Evolutionary conservation across 23 tunicate species (phyloP).

Genomic region (Oikopleura albicans): DNA sequence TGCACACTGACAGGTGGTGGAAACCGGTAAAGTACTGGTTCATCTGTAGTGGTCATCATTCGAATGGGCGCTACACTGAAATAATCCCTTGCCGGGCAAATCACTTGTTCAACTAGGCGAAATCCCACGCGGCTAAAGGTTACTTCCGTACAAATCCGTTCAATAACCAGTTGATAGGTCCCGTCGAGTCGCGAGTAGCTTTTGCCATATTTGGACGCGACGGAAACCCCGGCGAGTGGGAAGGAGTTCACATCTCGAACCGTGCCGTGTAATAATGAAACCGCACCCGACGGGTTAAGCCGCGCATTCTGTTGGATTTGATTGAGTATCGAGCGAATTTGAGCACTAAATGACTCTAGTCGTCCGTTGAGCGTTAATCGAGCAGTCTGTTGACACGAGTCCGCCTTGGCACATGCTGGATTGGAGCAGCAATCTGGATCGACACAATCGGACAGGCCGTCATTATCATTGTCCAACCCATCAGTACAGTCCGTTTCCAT

Average conservation of each 20-base stretch:
- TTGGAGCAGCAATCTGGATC: slow-evolving; percentile 12
- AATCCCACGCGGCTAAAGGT: neutral
- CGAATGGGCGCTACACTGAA: neutral
- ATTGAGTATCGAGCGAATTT: neutral
- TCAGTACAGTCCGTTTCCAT: neutral
- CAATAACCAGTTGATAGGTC: neutral
- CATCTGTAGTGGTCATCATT: neutral
- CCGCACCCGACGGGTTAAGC: neutral
- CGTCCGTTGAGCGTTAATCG: neutral
- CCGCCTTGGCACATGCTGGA: neutral
- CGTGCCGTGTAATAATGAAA: neutral
- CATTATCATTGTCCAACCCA: neutral
- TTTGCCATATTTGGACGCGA: slow-evolving; percentile 1
- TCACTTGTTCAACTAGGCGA: neutral
- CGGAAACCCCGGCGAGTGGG: neutral
- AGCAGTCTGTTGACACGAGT: neutral
- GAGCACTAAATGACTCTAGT: neutral
- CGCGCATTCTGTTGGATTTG: neutral
- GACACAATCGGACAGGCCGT: neutral
- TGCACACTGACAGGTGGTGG: neutral
- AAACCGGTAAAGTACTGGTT: neutral
- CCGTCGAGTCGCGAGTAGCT: neutral
- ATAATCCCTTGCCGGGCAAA: neutral
- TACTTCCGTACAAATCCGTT: neutral
- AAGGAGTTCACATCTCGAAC: neutral